Conservation (phyloP, 2,113 vertebrate genomes). For the Crotalus horridus region DNA sequence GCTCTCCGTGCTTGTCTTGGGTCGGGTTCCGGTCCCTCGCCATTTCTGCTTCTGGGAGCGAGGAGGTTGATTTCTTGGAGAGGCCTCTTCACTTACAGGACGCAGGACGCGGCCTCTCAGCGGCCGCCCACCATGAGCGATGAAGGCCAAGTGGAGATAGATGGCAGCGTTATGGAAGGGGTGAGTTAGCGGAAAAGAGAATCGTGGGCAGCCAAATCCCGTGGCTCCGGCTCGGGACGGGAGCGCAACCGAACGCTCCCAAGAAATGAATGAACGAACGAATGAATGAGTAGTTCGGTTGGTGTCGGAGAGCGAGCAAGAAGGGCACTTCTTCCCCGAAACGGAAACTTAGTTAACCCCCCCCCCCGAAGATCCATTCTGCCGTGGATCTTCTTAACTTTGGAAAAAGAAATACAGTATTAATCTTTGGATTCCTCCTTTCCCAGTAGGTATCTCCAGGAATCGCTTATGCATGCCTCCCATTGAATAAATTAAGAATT, state of each 20-base stretch:
- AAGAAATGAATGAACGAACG: not conserved
- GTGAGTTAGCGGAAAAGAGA: slow-evolving; percentile 68
- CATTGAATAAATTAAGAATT: not conserved
- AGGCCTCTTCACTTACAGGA: not conserved
- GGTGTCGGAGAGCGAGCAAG: too few species aligned
- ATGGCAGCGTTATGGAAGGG: slow-evolving; percentile 93
- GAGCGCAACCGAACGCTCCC: too few species aligned
- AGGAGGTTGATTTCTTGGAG: not conserved
- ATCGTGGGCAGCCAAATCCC: too few species aligned
- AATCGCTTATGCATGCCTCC: not conserved
- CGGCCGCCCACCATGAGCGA: slow-evolving; percentile 52
- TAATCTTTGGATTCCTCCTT: not conserved
- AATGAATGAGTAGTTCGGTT: not conserved
- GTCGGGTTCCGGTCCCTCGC: not conserved
- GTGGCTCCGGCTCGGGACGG: not conserved
- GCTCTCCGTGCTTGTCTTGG: not conserved
- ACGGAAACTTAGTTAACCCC: not conserved
- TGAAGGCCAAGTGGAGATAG: slow-evolving; percentile 73
- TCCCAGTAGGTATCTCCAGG: not conserved
- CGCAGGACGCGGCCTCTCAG: not conserved
- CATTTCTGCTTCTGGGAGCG: not conserved
- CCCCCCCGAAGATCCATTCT: not conserved
- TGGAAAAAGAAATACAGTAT: not conserved
- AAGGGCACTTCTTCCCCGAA: not conserved
- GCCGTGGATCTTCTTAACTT: not conserved